phyloP scores from a whole-genome alignment of 2,888 invertebrate genomes.

The Latrodectus elegans region DNA sequence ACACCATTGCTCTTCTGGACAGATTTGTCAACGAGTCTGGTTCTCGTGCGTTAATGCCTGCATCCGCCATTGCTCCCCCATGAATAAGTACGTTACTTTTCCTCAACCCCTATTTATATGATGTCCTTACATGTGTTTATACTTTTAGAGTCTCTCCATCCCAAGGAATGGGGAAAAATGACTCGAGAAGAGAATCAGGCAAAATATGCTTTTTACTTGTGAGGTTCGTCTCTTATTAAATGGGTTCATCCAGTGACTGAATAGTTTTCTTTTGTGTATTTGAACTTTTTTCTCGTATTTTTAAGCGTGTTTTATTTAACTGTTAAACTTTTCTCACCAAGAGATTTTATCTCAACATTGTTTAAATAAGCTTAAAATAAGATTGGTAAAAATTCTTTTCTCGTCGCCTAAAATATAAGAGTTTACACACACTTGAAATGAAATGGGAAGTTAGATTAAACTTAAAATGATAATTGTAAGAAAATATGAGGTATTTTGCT shows the following conservation, averaged over 20 bases:
- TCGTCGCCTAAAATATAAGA: too few species aligned
- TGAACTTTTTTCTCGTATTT: too few species aligned
- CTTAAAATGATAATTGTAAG: too few species aligned
- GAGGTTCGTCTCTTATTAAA: constrained; percentile 36
- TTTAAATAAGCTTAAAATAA: too few species aligned
- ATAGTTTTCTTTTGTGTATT: too few species aligned
- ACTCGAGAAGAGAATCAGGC: constrained; percentile 41
- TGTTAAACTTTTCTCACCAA: too few species aligned
- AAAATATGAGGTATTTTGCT: too few species aligned
- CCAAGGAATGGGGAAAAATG: constrained; percentile 36
- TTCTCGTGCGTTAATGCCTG: constrained; percentile 36
- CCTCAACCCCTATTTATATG: constrained; percentile 12
- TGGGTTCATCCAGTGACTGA: not conserved
- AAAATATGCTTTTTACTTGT: constrained; percentile 50
- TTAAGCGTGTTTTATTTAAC: too few species aligned
- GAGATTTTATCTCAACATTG: too few species aligned
- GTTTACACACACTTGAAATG: too few species aligned
- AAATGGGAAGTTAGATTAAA: too few species aligned
- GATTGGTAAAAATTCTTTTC: too few species aligned
- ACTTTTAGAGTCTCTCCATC: not conserved
- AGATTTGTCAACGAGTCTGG: constrained; percentile 50
- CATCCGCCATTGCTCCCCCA: not conserved
- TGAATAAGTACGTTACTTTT: constrained; percentile 11
- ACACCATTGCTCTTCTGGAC: constrained; percentile 58
- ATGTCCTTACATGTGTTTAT: constrained; percentile 8